These are phyloP conservation scores for Bimastos eiseni DNA, from an alignment of 2,888 invertebrate genomes.

Conservation along the genomic window DNA sequence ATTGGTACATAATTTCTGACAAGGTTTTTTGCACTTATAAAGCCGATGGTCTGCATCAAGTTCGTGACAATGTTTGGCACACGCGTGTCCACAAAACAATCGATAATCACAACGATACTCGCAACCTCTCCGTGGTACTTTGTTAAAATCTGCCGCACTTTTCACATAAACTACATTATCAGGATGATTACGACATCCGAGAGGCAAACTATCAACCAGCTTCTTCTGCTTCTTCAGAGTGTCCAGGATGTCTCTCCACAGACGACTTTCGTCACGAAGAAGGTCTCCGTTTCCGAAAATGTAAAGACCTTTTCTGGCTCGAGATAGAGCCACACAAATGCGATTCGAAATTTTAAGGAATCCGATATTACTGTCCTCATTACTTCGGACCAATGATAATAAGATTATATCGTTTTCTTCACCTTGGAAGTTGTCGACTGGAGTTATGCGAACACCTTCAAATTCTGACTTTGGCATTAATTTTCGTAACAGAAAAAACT, in stretches of 20 bases:
- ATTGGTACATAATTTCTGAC: too few species aligned
- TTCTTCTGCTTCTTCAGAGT: background rate
- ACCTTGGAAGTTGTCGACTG: constrained; percentile 58
- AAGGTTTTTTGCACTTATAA: constrained; percentile 53
- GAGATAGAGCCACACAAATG: constrained; percentile 58
- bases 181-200: constrained; percentile 51
- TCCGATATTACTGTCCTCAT: constrained; percentile 52
- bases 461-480: constrained; percentile 47
- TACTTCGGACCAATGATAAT: constrained; percentile 59
- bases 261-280: constrained; percentile 38
- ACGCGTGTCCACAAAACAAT: constrained; percentile 70
- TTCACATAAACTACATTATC: constrained; percentile 18
- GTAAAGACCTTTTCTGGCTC: constrained; percentile 58
- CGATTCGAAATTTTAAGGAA: constrained; percentile 56
- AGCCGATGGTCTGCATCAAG: constrained; percentile 66
- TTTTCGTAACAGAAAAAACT: constrained; percentile 49
- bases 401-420: constrained; percentile 61
- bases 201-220: constrained; percentile 30
- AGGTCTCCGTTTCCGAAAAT: constrained; percentile 56
- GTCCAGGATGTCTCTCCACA: constrained; percentile 38
- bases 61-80: constrained; percentile 69
- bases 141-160: constrained; percentile 36
- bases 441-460: constrained; percentile 50
- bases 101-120: constrained; percentile 65
- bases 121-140: constrained; percentile 67